Evolutionary conservation across 2,888 invertebrate species (phyloP).

Genomic region (Nomada fabriciana): DNA sequence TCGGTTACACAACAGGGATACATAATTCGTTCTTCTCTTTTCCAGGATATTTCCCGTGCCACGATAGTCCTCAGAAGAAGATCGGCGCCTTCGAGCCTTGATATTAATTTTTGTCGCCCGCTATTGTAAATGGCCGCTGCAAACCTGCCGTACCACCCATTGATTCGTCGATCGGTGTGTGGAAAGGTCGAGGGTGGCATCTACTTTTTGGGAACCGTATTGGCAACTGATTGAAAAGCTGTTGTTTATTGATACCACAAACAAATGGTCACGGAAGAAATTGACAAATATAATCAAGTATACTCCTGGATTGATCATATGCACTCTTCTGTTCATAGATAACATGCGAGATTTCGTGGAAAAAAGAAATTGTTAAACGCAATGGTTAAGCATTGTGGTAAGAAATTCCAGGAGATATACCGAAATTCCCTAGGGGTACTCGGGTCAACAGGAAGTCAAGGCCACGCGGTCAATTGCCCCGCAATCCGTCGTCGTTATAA

Average conservation of each 20-base stretch:
- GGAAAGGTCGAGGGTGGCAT: background rate
- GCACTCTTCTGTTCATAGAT: background rate
- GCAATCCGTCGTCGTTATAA: slow-evolving; percentile 79
- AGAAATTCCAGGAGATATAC: slow-evolving; percentile 56
- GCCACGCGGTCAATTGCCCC: slow-evolving; percentile 82
- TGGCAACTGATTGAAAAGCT: slow-evolving; percentile 15
- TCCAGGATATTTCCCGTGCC: background rate
- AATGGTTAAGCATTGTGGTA: slow-evolving; percentile 2
- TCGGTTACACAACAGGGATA: no score
- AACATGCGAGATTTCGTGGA: background rate
- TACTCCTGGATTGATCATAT: no score
- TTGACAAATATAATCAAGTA: no score
- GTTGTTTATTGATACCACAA: background rate
- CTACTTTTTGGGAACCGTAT: slow-evolving; percentile 10
- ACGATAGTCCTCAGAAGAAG: background rate
- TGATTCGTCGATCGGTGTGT: background rate
- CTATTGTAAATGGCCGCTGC: slow-evolving; percentile 12
- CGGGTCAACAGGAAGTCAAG: slow-evolving; percentile 81
- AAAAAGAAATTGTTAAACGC: slow-evolving; percentile 2
- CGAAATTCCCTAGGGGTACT: slow-evolving; percentile 66
- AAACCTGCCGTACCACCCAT: background rate
- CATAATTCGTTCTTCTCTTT: background rate
- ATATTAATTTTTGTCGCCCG: slow-evolving; percentile 6
- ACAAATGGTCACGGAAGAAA: no score
- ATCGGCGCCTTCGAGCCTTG: background rate